Evolutionary conservation across 2,113 vertebrate species (phyloP), one percentile per base, ranked within the genome.

Genomic region (Ovis canadensis): DNA sequence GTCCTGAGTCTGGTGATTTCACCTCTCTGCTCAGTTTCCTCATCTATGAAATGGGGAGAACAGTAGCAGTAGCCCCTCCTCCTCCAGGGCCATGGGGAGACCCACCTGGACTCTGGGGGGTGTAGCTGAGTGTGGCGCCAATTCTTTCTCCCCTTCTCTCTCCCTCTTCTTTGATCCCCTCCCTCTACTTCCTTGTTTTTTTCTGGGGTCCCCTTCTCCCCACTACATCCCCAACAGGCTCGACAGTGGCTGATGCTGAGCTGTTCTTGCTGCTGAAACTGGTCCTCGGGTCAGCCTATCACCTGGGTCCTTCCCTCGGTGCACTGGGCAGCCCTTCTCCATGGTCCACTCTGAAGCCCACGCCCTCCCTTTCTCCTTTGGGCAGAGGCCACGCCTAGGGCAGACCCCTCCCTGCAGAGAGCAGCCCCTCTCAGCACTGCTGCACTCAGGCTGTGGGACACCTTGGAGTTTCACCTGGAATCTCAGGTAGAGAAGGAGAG

Each of bases 281-380:
- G 21, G 2, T 11, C 2, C 3, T 14, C 0, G 1, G 82, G 52
- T 52, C 78, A 23, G 81, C 25, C 36, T 74, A 13, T 74, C 67
- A 40, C 67, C 40, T 45, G 48, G 36, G 36, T 25, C 81, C 64
- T 15, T 13, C 6, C 3, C 14, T 81, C 7, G 1, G 17, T 12
- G 78, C 2, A 0, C 0, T 12, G 6, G 31, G n/a, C 0, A 3
- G 8, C 14, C 55, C 4, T 10, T 21, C 45, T 14, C 15, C 36
- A 3, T 3, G 11, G 15, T 36, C 5, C 6, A 2, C 5, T 19
- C n/a, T 45, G 60, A 25, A 81, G 31, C 29, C 14, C 40, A 33
- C 2, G 0, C 0, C 14, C 27, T 1, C 13, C 64, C 43, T 27
- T 7, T 3, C 50, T 12, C 7, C 67, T 5, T 2, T 6, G 13